phyloP scores from a whole-genome alignment of 2,797 vertebrate species.

The Carcharodon carcharias region DNA sequence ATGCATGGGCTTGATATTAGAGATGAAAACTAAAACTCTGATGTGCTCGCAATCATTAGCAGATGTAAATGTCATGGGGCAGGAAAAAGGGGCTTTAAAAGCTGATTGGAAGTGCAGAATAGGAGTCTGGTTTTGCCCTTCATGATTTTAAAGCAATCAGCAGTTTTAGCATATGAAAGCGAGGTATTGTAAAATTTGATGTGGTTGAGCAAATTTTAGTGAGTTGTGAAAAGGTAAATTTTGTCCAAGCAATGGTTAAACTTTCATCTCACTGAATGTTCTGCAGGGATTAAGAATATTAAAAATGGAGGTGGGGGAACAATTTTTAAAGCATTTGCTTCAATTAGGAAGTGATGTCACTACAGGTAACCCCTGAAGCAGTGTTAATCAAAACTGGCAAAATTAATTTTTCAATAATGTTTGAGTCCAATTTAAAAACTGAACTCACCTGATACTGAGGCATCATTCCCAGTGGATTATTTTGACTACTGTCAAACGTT shows the following conservation, averaged over 20 bases:
- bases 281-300: neutral
- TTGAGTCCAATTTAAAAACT: neutral
- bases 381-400: neutral
- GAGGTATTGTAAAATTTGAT: neutral
- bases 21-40: neutral
- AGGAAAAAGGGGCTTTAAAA: too few species aligned
- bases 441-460: constrained; percentile 77
- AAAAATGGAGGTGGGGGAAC: neutral
- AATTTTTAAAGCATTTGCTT: neutral
- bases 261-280: neutral
- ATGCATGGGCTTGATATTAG: neutral
- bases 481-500: constrained; percentile 98
- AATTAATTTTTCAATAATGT: neutral
- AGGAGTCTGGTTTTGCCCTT: neutral
- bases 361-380: neutral
- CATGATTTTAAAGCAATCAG: neutral
- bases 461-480: constrained; percentile 95
- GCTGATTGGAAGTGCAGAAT: neutral
- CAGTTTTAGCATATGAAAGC: neutral
- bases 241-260: neutral
- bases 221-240: neutral
- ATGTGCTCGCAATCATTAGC: neutral
- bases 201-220: neutral
- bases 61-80: too few species aligned
- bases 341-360: neutral